Conservation (phyloP, 2,797 vertebrate species). For the Alauda arvensis region DNA sequence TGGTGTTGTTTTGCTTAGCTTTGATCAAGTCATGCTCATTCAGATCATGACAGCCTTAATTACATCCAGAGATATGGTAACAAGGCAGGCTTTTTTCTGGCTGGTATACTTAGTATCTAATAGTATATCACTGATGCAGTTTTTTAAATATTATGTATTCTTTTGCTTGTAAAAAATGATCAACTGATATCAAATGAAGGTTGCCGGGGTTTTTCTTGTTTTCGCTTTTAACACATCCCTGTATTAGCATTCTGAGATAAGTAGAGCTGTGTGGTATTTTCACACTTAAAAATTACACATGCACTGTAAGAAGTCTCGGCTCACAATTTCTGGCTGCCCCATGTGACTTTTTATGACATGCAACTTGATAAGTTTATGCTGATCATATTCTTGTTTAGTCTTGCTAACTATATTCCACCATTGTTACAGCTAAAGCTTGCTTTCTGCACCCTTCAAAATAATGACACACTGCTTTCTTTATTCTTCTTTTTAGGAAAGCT, state of each 20-base stretch:
- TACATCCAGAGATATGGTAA: conserved; percentile 12
- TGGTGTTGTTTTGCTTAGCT: conserved; percentile 42
- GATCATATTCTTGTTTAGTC: neutral
- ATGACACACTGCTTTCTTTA: neutral
- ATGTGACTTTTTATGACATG: neutral
- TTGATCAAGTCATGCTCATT: conserved; percentile 51
- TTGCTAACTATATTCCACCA: neutral
- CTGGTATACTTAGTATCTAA: neutral
- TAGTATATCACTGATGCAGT: neutral
- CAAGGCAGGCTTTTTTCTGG: conserved; percentile 22
- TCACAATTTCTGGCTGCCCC: neutral
- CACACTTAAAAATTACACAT: conserved; percentile 33
- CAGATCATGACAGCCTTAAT: conserved; percentile 27
- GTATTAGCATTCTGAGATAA: neutral
- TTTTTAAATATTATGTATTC: neutral
- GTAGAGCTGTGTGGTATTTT: neutral
- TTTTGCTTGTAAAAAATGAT: neutral
- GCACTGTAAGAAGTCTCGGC: neutral
- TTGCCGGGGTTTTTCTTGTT: neutral
- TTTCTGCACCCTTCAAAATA: neutral
- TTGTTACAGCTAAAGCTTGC: neutral
- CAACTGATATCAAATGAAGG: neutral
- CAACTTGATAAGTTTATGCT: neutral
- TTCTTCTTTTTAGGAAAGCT: neutral
- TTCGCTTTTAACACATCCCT: neutral